Percentiles rank a stretch among this genome's conserved stretches.
These are phyloP conservation scores for Chironex yamaguchii DNA, from an alignment of 30 jellyfish, hydroid and myxozoan genomes.

Conservation along the genomic window DNA sequence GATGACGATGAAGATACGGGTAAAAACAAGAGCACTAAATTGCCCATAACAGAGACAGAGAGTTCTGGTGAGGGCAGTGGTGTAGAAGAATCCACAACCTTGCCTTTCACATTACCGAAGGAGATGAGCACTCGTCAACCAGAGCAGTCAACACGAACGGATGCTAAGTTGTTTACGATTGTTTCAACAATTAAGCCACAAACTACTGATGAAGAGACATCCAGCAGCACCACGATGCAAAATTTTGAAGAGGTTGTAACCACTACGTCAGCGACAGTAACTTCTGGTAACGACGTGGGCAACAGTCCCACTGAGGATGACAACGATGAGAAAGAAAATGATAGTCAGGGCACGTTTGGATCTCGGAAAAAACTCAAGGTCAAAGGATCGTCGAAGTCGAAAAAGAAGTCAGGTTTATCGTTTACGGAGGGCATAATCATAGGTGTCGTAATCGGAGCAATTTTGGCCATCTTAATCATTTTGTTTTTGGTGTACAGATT, in stretches of 20 bases:
- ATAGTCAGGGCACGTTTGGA: neutral
- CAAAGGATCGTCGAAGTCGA: neutral
- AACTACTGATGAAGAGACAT: neutral
- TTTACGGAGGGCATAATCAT: slow-evolving; percentile 84
- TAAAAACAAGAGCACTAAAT: neutral
- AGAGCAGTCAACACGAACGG: neutral
- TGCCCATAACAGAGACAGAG: slow-evolving; percentile 33
- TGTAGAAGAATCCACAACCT: slow-evolving; percentile 20
- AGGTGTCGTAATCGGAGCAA: slow-evolving; percentile 96
- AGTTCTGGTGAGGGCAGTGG: slow-evolving; percentile 80
- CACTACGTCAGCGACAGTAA: slow-evolving; percentile 17
- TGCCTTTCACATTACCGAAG: neutral
- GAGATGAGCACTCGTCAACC: neutral
- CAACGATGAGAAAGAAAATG: slow-evolving; percentile 1
- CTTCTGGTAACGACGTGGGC: neutral
- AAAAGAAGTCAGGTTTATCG: slow-evolving; percentile 46
- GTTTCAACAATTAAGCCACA: neutral
- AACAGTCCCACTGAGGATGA: neutral
- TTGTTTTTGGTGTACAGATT: slow-evolving; percentile 84
- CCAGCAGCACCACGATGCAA: slow-evolving; percentile 2
- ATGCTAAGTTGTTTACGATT: neutral
- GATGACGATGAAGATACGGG: slow-evolving; percentile 34
- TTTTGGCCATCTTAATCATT: slow-evolving; percentile 77
- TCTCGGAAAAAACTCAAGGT: slow-evolving; percentile 10
- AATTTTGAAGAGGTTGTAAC: neutral